Evolutionary conservation across 1,140 invertebrate genomes (phyloP).

Genomic region (Dendrolimus punctatus): DNA sequence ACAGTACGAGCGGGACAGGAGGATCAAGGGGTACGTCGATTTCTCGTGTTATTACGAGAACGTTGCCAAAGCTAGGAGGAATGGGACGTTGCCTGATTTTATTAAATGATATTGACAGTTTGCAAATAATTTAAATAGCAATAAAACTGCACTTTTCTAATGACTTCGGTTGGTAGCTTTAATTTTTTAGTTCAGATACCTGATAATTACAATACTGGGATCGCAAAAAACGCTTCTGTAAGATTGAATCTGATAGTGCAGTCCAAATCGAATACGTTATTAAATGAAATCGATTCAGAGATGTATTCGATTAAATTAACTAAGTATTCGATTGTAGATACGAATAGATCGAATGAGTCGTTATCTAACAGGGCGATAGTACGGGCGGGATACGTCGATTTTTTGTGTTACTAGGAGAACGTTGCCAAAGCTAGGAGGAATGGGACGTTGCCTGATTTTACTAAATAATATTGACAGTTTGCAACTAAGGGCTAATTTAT

Average conservation of each 20-base stretch:
- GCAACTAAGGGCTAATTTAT: neutral
- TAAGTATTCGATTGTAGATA: slow-evolving; percentile 48
- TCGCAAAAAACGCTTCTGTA: slow-evolving; percentile 62
- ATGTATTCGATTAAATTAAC: slow-evolving; percentile 40
- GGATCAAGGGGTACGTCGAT: slow-evolving; percentile 88
- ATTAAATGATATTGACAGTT: slow-evolving; percentile 33
- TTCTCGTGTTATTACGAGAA: slow-evolving; percentile 88
- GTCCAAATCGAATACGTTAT: slow-evolving; percentile 58
- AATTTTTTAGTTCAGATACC: slow-evolving; percentile 82
- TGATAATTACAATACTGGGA: slow-evolving; percentile 48
- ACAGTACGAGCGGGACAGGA: slow-evolving; percentile 72
- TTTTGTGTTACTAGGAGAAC: slow-evolving; percentile 85
- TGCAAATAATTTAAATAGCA: neutral
- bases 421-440: slow-evolving; percentile 76
- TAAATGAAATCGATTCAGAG: slow-evolving; percentile 55
- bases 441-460: slow-evolving; percentile 73
- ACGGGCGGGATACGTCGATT: slow-evolving; percentile 85
- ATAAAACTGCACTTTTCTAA: neutral
- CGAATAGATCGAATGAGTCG: slow-evolving; percentile 53
- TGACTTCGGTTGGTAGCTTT: slow-evolving; percentile 85
- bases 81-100: slow-evolving; percentile 74
- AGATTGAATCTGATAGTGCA: slow-evolving; percentile 75
- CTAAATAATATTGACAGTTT: slow-evolving; percentile 28
- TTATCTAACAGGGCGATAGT: slow-evolving; percentile 45
- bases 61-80: slow-evolving; percentile 75